These are phyloP conservation scores for Micrastur ruficollis DNA, from an alignment of 2,797 vertebrate genomes.

Conservation along the genomic window DNA sequence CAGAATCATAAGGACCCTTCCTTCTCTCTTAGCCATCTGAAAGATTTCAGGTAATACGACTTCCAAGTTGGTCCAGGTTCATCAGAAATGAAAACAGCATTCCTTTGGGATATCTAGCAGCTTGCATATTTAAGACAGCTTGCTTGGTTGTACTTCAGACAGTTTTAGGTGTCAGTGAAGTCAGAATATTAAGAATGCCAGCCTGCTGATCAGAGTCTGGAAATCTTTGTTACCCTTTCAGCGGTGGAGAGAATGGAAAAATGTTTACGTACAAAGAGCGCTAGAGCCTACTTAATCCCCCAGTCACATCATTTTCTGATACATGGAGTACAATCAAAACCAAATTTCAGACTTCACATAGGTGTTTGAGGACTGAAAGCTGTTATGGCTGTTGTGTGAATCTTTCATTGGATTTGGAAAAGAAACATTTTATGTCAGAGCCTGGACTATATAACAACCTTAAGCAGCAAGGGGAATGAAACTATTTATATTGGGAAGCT, in stretches of 20 bases:
- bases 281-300: not conserved
- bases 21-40: not conserved
- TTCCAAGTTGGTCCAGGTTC: not conserved
- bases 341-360: not conserved
- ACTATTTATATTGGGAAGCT: not conserved
- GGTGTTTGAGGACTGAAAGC: not conserved
- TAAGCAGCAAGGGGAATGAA: not conserved
- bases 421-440: not conserved
- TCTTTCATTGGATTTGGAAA: not conserved
- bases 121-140: not conserved
- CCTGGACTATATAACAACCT: not conserved
- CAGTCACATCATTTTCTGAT: not conserved
- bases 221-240: not conserved
- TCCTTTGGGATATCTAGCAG: not conserved
- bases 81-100: not conserved
- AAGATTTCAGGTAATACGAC: not conserved
- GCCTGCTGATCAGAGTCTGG: not conserved
- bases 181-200: not conserved
- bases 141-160: not conserved
- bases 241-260: not conserved
- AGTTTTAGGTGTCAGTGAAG: not conserved
- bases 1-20: not conserved
- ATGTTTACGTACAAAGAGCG: not conserved
- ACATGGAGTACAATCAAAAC: not conserved
- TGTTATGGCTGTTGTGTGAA: not conserved